A percentile compares a stretch with the other conserved stretches of the same genome.
phyloP scores from a whole-genome alignment of 2,113 vertebrate genomes.

The Sprattus sprattus region DNA sequence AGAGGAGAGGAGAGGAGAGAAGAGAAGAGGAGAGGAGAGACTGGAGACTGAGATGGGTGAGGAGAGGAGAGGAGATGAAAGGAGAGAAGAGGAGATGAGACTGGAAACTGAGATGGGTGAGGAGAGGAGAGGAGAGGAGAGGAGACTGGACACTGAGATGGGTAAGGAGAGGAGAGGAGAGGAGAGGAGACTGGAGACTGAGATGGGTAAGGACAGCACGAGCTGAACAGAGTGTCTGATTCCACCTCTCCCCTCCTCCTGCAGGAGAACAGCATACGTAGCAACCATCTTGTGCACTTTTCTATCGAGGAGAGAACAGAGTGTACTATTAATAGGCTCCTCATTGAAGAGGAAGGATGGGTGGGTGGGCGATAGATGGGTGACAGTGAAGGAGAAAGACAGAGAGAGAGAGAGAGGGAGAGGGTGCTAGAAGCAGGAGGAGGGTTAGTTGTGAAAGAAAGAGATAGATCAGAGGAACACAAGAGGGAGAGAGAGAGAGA shows the following conservation, averaged over 20 bases:
- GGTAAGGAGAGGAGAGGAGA: too few relatives aligned
- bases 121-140: too few relatives aligned
- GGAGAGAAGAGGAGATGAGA: constrained; percentile 55
- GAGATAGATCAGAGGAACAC: too few relatives aligned
- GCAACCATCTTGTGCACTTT: constrained; percentile 54
- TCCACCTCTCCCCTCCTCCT: constrained; percentile 36
- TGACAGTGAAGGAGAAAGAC: constrained; percentile 16
- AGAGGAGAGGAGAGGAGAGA: too few relatives aligned
- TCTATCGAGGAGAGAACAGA: constrained; percentile 41
- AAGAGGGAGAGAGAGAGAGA: constrained; percentile 26
- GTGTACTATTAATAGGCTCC: constrained; percentile 67
- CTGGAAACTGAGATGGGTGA: constrained; percentile 43
- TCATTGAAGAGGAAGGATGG: constrained; percentile 53
- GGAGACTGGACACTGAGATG: constrained; percentile 33
- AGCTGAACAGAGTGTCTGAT: constrained; percentile 51
- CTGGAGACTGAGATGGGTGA: constrained; percentile 44
- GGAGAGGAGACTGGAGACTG: not conserved
- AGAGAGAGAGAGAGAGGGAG: constrained; percentile 35
- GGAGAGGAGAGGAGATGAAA: not conserved
- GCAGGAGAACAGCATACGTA: not conserved
- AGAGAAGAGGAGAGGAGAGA: constrained; percentile 55
- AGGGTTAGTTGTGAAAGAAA: too few relatives aligned
- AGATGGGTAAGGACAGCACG: not conserved
- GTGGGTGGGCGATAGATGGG: constrained; percentile 30
- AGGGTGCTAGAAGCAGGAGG: too few relatives aligned